Base-by-base conservation (phyloP, 1,140 invertebrate species). In the Elymnias hypermnestra region DNA sequence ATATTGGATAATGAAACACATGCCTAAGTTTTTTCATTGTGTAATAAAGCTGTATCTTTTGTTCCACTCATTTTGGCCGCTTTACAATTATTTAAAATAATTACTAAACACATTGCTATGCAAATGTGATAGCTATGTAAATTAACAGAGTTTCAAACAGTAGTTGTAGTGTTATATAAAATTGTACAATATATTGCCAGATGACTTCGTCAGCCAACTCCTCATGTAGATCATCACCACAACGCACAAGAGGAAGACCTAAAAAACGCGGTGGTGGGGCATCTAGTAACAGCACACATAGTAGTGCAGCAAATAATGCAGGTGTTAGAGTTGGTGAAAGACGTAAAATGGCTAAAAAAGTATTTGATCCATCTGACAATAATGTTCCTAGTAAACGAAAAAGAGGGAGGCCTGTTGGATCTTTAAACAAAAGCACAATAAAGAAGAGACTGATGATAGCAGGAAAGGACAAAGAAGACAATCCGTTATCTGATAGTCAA, bases 361-460 rank as follows among this genome's bases (percentile, higher is more conserved):
- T 94, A 0, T 93, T 93, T 68, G 92, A 94, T 75, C 92, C 92
- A n/a, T 93, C 92, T 2, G 92, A 94, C 53, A 92, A 91, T 54
- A 90, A 92, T 82, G 72, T 93, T 3, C 91, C 92, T 86, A 90
- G 69, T 66, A 89, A 67, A 90, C 64, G 72, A 59, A 89, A 68
- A 90, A 78, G 92, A 40, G 91, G 92, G 8, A 87, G 91, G 15
- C 90, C 91, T 19, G 76, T 89, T 10, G 87, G 87, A 1, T 88
- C 88, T 10, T 76, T 90, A 5, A 90, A 90, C 53, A 89, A 89
- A 71, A 79, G 86, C 7, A 85, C 88, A 10, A 79, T 89, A 7
- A 87, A 89, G 55, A 89, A 88, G 44, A 57, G 78, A 41, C 45
- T 79, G 23, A 66, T 76, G 43, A 62, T 63, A 31, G 63, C 62